A percentile compares a stretch with the other conserved stretches of the same genome.
phyloP scores from a whole-genome alignment of 2,797 vertebrate species.

The Ispidina lecontei region DNA sequence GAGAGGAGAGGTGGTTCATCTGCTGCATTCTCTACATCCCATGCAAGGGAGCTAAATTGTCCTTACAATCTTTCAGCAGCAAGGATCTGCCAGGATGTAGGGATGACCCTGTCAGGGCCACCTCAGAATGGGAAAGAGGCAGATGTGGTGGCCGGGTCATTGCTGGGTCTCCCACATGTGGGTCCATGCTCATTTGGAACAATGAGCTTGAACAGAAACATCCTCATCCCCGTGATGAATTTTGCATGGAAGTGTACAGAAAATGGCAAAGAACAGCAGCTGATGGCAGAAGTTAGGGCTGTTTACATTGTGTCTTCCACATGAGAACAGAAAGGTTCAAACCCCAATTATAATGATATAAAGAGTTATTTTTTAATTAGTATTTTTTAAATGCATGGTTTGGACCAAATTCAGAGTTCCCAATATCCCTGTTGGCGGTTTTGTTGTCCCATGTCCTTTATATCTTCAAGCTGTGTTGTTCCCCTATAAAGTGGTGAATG shows the following conservation, averaged over 20 bases:
- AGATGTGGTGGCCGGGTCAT: not conserved
- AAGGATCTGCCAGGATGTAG: not conserved
- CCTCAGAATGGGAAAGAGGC: not conserved
- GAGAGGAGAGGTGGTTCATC: not conserved
- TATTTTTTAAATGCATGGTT: not conserved
- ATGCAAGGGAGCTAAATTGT: not conserved
- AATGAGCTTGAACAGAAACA: not conserved
- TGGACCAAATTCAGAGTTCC: not conserved
- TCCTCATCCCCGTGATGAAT: not conserved
- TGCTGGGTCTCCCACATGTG: not conserved
- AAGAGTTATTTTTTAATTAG: not conserved
- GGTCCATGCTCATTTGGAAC: not conserved
- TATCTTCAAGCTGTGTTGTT: not conserved
- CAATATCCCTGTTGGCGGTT: not conserved
- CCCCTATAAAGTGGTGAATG: not conserved
- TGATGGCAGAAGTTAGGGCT: conserved; percentile 9
- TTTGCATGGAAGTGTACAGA: not conserved
- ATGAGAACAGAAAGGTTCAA: not conserved
- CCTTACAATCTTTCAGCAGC: not conserved
- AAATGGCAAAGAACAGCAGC: not conserved
- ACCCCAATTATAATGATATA: not conserved
- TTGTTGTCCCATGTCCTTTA: not conserved
- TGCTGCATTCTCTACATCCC: not conserved
- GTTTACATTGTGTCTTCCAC: not conserved
- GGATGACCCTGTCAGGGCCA: not conserved